phyloP scores from a whole-genome alignment of 2,888 invertebrate genomes.

The Phortica okadai region DNA sequence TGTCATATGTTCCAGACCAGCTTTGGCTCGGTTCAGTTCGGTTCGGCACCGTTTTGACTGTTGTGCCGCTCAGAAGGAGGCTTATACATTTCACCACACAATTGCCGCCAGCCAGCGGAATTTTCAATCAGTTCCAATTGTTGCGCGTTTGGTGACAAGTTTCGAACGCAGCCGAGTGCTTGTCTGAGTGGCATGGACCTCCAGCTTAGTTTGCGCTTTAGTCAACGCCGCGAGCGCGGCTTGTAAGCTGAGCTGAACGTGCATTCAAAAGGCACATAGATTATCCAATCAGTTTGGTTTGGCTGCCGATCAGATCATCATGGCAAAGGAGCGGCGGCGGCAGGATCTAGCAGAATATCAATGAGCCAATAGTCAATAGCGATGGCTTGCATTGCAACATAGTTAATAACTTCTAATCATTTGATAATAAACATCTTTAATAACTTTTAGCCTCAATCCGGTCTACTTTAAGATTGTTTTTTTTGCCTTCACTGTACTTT shows the following conservation, averaged over 20 bases:
- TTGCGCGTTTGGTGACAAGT: constrained; percentile 66
- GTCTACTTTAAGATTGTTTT: neutral
- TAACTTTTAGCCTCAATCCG: neutral
- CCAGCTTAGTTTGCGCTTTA: constrained; percentile 74
- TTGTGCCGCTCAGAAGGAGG: constrained; percentile 48
- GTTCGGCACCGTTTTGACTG: neutral
- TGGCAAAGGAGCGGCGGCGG: constrained; percentile 48
- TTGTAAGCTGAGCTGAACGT: neutral
- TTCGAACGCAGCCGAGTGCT: constrained; percentile 37
- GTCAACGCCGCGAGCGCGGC: constrained; percentile 21
- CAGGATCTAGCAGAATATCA: constrained; percentile 69
- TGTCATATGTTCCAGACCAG: constrained; percentile 2
- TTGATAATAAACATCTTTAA: neutral
- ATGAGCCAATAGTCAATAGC: constrained; percentile 47
- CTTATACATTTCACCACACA: constrained; percentile 9
- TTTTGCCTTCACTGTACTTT: neutral
- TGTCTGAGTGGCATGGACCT: constrained; percentile 73
- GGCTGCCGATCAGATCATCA: constrained; percentile 19
- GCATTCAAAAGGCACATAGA: constrained; percentile 56
- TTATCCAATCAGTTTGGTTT: constrained; percentile 52
- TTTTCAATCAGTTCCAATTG: constrained; percentile 70
- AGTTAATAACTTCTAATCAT: neutral
- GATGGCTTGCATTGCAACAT: neutral
- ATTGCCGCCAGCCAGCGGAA: constrained; percentile 48
- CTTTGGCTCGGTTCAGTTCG: neutral